Conservation (phyloP, 2,888 invertebrate genomes). For the Drosophila gaucha region DNA sequence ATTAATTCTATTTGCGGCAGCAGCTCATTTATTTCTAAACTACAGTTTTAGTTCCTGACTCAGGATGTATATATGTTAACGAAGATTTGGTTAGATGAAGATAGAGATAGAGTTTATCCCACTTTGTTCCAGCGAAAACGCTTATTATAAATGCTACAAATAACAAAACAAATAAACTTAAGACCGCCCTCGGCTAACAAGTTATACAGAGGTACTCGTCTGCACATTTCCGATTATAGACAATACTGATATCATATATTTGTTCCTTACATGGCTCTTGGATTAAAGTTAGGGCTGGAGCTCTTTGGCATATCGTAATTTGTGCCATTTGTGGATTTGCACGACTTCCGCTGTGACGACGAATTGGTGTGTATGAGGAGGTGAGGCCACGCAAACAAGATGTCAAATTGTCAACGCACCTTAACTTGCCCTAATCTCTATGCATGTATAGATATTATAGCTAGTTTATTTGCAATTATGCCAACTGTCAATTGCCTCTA, state of each 20-base stretch:
- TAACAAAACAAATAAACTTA: not conserved
- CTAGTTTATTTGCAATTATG: constrained; percentile 63
- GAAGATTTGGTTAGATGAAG: too few species aligned
- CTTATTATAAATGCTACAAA: not conserved
- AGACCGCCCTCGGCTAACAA: constrained; percentile 11
- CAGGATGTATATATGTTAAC: too few species aligned
- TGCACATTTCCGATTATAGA: constrained; percentile 49
- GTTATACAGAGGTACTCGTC: constrained; percentile 5
- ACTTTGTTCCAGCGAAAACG: too few species aligned
- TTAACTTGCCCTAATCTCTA: constrained; percentile 35
- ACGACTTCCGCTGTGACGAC: constrained; percentile 63
- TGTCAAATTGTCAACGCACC: constrained; percentile 72
- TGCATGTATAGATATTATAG: constrained; percentile 27
- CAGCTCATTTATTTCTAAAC: not conserved
- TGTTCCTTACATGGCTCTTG: constrained; percentile 46
- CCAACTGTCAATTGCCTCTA: constrained; percentile 45
- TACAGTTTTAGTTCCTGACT: not conserved
- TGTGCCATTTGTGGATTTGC: constrained; percentile 71
- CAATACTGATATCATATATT: constrained; percentile 44
- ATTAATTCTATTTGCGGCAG: not conserved
- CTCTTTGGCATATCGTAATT: constrained; percentile 57
- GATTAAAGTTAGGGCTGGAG: constrained; percentile 15
- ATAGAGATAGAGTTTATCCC: too few species aligned
- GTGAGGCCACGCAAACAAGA: constrained; percentile 41
- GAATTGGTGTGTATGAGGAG: constrained; percentile 27